phyloP scores from a whole-genome alignment of 2,797 vertebrate genomes.

The Notolepis coatsorum region DNA sequence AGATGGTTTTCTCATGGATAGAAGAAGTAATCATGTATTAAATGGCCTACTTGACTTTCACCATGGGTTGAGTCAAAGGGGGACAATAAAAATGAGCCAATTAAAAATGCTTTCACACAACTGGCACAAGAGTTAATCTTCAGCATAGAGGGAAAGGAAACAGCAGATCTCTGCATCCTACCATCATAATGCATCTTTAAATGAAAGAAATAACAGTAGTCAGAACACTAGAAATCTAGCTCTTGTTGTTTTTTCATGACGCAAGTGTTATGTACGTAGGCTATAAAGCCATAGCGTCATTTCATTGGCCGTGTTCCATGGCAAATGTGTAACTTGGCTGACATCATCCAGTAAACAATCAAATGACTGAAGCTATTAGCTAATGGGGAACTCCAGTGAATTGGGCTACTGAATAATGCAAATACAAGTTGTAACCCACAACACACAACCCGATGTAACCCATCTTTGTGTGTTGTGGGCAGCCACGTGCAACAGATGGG shows the following conservation, averaged over 20 bases:
- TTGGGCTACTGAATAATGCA: background rate
- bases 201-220: background rate
- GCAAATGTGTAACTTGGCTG: slow-evolving; percentile 25
- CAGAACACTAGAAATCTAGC: too few relatives aligned
- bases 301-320: slow-evolving; percentile 15
- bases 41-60: background rate
- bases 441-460: background rate
- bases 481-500: too few relatives aligned
- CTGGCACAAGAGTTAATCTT: background rate
- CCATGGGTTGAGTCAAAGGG: background rate
- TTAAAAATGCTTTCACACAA: background rate
- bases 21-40: background rate
- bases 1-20: background rate
- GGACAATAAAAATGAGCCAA: background rate
- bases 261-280: slow-evolving; percentile 19
- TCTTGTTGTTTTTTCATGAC: too few relatives aligned
- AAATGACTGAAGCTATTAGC: slow-evolving; percentile 23
- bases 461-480: background rate
- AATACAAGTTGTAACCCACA: too few relatives aligned
- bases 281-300: slow-evolving; percentile 19
- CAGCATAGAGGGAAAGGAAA: background rate
- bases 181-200: background rate
- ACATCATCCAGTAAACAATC: slow-evolving; percentile 27
- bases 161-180: background rate
- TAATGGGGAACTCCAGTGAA: slow-evolving; percentile 15